Evolutionary conservation across 2,797 vertebrate genomes (phyloP), one percentile per base, ranked within the genome.

Genomic region (Bovichtus diacanthus): DNA sequence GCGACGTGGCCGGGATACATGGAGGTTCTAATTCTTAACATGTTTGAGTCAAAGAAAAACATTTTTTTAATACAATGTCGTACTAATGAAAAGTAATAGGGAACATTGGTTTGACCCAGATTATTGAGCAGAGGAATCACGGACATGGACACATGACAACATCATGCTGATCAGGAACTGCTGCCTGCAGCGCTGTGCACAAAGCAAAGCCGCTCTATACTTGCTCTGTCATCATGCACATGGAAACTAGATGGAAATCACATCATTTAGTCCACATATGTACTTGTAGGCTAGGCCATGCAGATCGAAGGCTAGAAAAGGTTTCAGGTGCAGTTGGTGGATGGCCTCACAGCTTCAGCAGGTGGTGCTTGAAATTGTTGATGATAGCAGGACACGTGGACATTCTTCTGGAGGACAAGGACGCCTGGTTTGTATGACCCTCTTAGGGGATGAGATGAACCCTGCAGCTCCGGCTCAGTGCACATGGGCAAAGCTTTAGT

Each of bases 101-200:
- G 58, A 55, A 34, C 51, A 51, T 1, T 11, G 13, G 18, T 31
- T 31, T 31, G 47, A 49, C 13, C 74, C 23, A 51, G 46, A 34
- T 39, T 3, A 15, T 25, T 43, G 3, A 25, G 36, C 31, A 53
- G 3, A 38, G 21, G 13, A 12, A 19, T 36, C 43, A 38, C 25
- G 41, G 49, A 19, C 43, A 58, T 18, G 27, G 44, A 54, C 60
- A 65, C n/a, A n/a, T 50, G 21, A 25, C 11, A 31, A 44, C 10
- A 63, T 29, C 8, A 36, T 61, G 54, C 46, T 65, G 39, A 19
- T 43, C 29, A 64, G 23, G 36, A 4, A 41, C 50, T 44, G 59
- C 54, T 72, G 63, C 47, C 78, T 23, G 38, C 47, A 72, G 34
- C 10, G 8, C 53, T 50, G 62, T 51, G 66, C 67, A 64, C 44